Conservation (phyloP, 2,797 vertebrate genomes). For the Rousettus madagascariensis region DNA sequence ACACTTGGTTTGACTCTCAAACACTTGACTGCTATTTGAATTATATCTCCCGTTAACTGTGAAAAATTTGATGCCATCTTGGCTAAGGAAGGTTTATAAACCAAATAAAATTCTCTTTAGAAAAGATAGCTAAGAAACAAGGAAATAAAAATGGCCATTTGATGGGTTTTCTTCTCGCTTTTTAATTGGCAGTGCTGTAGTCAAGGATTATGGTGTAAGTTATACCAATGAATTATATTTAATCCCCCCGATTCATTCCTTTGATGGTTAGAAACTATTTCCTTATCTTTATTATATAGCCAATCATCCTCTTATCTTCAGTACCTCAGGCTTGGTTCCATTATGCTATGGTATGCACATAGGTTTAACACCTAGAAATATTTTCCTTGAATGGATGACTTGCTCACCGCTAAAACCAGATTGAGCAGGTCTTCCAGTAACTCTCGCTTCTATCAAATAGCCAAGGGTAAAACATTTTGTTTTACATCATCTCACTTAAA, state of each 20-base stretch:
- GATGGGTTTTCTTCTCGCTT: slow-evolving; percentile 51
- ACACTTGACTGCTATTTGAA: slow-evolving; percentile 30
- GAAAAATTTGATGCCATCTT: slow-evolving; percentile 3
- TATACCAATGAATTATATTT: slow-evolving; percentile 64
- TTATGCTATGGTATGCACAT: slow-evolving; percentile 24
- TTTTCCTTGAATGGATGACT: slow-evolving; percentile 25
- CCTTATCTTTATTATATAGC: slow-evolving; percentile 73
- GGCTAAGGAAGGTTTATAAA: slow-evolving; percentile 44
- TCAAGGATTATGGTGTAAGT: slow-evolving; percentile 59
- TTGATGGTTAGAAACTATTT: slow-evolving; percentile 67
- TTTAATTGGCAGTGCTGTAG: slow-evolving; percentile 34
- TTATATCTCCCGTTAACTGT: slow-evolving; percentile 23
- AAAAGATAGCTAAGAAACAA: slow-evolving; percentile 55
- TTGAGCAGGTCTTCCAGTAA: not conserved
- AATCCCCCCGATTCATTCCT: slow-evolving; percentile 69
- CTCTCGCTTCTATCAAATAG: not conserved
- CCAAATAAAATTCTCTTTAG: slow-evolving; percentile 41
- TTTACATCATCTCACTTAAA: not conserved
- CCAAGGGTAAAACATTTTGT: not conserved
- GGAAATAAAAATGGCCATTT: slow-evolving; percentile 26
- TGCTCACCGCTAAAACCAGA: slow-evolving; percentile 58
- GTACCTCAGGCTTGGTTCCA: slow-evolving; percentile 61
- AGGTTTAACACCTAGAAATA: slow-evolving; percentile 61
- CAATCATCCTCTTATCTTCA: slow-evolving; percentile 74
- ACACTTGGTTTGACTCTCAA: slow-evolving; percentile 36